phyloP scores from a whole-genome alignment of 2,113 vertebrate genomes.

The Ivindomyrus marchei region DNA sequence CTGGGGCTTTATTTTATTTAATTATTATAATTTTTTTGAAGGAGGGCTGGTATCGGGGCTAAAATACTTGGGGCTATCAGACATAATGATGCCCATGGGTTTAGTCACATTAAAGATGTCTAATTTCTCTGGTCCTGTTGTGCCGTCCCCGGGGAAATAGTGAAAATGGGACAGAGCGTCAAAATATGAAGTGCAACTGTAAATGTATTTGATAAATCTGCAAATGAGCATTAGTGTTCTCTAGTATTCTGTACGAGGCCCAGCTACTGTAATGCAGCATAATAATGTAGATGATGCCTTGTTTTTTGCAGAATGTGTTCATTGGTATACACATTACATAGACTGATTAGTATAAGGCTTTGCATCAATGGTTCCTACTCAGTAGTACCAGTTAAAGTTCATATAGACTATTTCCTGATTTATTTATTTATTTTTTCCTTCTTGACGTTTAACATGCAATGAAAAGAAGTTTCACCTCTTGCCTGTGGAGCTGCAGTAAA shows the following conservation, averaged over 20 bases:
- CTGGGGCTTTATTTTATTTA: too few species aligned
- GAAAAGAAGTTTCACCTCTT: neutral
- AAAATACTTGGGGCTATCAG: too few species aligned
- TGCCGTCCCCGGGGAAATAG: neutral
- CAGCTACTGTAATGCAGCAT: neutral
- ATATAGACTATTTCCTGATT: neutral
- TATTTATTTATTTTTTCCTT: neutral
- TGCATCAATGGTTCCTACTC: neutral
- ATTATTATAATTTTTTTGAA: too few species aligned
- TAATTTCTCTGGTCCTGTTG: neutral
- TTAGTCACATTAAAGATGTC: neutral
- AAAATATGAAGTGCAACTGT: neutral
- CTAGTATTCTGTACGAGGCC: neutral
- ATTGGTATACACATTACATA: neutral
- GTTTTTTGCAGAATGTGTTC: neutral
- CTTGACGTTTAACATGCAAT: neutral
- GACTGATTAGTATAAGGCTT: neutral
- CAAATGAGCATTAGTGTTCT: neutral
- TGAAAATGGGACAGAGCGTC: neutral
- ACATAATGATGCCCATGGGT: neutral
- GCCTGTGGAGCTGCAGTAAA: neutral
- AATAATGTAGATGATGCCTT: neutral
- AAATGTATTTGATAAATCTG: neutral
- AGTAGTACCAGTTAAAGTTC: neutral
- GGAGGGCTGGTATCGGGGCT: too few species aligned